Percentiles rank a stretch among this genome's conserved stretches.
phyloP scores from a whole-genome alignment of 2,888 invertebrate genomes.

The Deilephila porcellus region DNA sequence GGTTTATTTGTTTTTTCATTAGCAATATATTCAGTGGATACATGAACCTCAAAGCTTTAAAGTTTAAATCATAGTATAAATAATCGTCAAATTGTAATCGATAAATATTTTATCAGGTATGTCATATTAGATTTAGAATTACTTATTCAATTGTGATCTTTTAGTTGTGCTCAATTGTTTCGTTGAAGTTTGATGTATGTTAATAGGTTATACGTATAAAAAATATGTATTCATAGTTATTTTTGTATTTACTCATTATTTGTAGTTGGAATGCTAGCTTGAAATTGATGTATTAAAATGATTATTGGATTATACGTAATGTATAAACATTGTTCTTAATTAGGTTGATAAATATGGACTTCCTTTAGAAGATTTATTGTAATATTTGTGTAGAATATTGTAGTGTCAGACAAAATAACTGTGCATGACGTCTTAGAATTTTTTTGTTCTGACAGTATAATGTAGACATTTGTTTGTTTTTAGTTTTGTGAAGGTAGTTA shows the following conservation, averaged over 20 bases:
- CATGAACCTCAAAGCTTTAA: too few species aligned
- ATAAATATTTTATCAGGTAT: background rate
- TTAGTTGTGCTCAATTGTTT: slow-evolving; percentile 11
- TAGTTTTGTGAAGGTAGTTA: background rate
- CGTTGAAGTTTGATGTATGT: background rate
- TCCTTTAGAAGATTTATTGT: background rate
- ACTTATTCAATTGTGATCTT: background rate
- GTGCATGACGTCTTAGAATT: background rate
- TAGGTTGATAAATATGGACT: background rate
- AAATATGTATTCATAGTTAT: background rate
- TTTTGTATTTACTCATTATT: background rate
- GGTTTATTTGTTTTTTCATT: too few species aligned
- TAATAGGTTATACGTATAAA: background rate
- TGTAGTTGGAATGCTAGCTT: slow-evolving; percentile 2
- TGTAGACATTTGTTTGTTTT: background rate
- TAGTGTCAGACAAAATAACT: background rate
- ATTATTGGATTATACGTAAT: background rate
- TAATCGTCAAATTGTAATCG: background rate
- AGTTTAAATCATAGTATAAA: too few species aligned
- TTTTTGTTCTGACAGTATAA: background rate
- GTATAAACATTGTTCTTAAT: slow-evolving; percentile 10
- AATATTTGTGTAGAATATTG: background rate
- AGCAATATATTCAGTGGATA: too few species aligned
- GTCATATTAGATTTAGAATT: too few species aligned
- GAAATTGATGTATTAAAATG: background rate